phyloP scores from a whole-genome alignment of 2,797 vertebrate species.

The Manis javanica region DNA sequence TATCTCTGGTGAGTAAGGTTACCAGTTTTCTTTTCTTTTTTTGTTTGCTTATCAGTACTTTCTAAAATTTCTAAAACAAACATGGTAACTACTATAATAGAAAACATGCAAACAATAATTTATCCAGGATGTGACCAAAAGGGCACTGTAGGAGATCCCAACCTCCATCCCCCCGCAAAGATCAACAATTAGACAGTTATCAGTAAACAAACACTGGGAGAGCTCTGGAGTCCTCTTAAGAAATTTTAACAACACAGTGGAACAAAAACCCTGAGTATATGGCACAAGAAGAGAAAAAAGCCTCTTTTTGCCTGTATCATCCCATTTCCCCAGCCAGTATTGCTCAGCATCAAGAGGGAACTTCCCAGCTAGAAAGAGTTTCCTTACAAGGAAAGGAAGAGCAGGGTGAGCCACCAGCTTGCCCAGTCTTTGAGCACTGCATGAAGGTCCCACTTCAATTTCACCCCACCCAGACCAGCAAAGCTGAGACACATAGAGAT shows the following conservation, averaged over 20 bases:
- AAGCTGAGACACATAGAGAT: neutral
- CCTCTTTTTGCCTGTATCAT: neutral
- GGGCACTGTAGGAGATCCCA: neutral
- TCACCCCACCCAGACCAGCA: neutral
- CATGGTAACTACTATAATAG: neutral
- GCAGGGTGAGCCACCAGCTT: neutral
- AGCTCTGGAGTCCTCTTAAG: neutral
- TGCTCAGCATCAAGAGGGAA: neutral
- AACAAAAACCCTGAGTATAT: neutral
- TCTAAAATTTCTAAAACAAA: conserved; percentile 20
- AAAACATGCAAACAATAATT: neutral
- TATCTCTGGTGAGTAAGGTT: neutral
- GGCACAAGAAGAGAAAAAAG: neutral
- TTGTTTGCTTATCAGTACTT: neutral
- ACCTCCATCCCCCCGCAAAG: neutral
- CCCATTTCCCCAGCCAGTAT: neutral
- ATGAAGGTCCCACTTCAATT: neutral
- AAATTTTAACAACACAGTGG: neutral
- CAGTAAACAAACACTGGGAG: neutral
- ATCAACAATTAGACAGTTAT: neutral
- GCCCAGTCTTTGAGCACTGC: neutral
- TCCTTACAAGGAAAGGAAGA: neutral
- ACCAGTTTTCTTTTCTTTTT: neutral
- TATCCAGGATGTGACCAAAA: neutral
- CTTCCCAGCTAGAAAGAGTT: neutral